phyloP scores from a whole-genome alignment of 2,797 vertebrate species.

The Mormyrops boulengeri region DNA sequence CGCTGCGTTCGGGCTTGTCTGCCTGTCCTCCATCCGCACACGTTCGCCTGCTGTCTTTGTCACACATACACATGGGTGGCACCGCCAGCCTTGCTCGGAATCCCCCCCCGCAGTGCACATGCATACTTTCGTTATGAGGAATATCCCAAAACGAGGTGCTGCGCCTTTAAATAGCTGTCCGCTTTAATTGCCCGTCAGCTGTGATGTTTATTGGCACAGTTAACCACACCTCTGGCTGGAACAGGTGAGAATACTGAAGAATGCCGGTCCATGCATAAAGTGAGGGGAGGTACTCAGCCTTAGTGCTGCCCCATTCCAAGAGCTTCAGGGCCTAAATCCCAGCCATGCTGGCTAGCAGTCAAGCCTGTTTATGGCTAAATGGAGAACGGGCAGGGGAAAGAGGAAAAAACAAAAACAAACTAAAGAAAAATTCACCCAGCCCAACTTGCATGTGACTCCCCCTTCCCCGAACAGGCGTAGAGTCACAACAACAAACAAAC shows the following conservation, averaged over 20 bases:
- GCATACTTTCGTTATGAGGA: constrained; percentile 31
- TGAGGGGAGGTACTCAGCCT: constrained; percentile 35
- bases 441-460: constrained; percentile 21
- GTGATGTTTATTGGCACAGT: constrained; percentile 73
- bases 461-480: constrained; percentile 19
- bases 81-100: background rate
- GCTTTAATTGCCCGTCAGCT: constrained; percentile 78
- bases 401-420: constrained; percentile 25
- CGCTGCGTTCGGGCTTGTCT: background rate
- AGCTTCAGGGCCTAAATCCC: constrained; percentile 30
- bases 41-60: background rate
- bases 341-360: background rate
- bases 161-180: constrained; percentile 71
- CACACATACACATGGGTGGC: background rate
- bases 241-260: constrained; percentile 45
- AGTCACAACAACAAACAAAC: constrained; percentile 32
- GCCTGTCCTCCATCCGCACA: background rate
- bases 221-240: constrained; percentile 60
- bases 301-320: background rate
- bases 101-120: background rate
- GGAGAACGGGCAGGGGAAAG: constrained; percentile 27
- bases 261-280: constrained; percentile 47
- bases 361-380: constrained; percentile 14
- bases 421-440: constrained; percentile 16
- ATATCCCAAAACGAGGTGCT: constrained; percentile 56